Base-by-base conservation (phyloP, 2,113 vertebrate genomes). In the Paralichthys olivaceus region DNA sequence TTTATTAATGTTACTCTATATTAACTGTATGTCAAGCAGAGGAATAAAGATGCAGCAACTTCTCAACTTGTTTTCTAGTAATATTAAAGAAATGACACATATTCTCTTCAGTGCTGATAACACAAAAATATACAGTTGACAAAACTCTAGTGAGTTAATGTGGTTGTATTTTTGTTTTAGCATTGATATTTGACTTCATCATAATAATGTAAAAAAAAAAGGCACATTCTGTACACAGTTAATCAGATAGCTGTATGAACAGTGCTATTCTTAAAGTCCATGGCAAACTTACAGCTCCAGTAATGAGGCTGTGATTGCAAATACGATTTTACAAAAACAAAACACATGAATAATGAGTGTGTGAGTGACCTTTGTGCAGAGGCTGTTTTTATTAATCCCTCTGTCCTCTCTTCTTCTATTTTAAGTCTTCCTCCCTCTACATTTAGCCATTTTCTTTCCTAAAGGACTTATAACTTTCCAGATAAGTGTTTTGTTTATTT, bases 241-340 rank as follows among this genome's bases (percentile, higher is more conserved):
- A 68, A 85, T 85, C 81, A 77, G 34, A 84, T 28, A 57, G 23
- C 45, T 32, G 20, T 28, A 8, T 0, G n/a, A 15, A 14, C 11
- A 54, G 61, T 69, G n/a, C 59, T 32, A 51, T 59, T 66, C 54
- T 40, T 53, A 79, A 60, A 69, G 40, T 49, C 32, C 9, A 7
- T 59, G 57, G 79, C 57, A 43, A 55, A 65, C 4, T 4, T 29
- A 17, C 40, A 73, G 59, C 26, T 77, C 12, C 9, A 37, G 47
- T 54, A 79, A 90, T 87, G 63, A 87, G 54, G 37, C 45, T 40
- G 23, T 84, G 75, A 89, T 88, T 81, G 49, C 49, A 71, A 34
- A 7, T 43, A 1, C 72, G 57, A 77, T 80, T 77, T 78, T 74
- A 72, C 59, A 32, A 54, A 72, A 78, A 79, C 23, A 54, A 67